These are phyloP conservation scores for Leguminivora glycinivorella DNA, from an alignment of 1,140 invertebrate genomes.

Conservation along the genomic window DNA sequence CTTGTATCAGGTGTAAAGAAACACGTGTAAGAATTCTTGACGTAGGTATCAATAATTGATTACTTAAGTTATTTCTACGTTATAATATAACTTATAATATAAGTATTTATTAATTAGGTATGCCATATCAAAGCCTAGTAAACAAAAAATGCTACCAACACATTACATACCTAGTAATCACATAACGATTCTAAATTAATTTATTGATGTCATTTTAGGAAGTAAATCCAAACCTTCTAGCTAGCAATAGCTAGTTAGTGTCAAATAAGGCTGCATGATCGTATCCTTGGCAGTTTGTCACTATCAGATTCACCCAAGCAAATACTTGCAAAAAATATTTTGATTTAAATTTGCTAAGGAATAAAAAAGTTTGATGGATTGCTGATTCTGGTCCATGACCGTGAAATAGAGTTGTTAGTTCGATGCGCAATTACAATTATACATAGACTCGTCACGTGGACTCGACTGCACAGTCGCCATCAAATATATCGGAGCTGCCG, in stretches of 20 bases:
- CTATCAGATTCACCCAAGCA: not conserved
- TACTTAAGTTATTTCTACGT: not conserved
- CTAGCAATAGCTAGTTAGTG: too few species aligned
- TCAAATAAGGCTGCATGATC: too few species aligned
- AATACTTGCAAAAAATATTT: not conserved
- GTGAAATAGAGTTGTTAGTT: not conserved
- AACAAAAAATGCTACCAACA: too few species aligned
- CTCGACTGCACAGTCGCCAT: not conserved
- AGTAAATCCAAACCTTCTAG: too few species aligned
- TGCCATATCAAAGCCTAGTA: too few species aligned
- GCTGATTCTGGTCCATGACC: not conserved
- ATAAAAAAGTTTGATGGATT: not conserved
- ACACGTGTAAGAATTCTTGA: not conserved
- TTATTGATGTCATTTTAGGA: too few species aligned
- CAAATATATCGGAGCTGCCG: too few species aligned
- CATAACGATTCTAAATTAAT: too few species aligned
- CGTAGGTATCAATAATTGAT: not conserved
- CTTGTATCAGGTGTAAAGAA: not conserved
- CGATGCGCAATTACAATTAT: not conserved
- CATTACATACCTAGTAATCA: too few species aligned
- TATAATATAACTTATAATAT: too few species aligned
- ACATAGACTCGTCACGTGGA: not conserved
- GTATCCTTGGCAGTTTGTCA: too few species aligned
- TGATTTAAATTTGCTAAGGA: not conserved
- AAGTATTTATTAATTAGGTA: too few species aligned